A percentile compares a stretch with the other conserved stretches of the same genome.
Conservation (phyloP, 1,140 invertebrate species). For the Drosophila busckii region DNA sequence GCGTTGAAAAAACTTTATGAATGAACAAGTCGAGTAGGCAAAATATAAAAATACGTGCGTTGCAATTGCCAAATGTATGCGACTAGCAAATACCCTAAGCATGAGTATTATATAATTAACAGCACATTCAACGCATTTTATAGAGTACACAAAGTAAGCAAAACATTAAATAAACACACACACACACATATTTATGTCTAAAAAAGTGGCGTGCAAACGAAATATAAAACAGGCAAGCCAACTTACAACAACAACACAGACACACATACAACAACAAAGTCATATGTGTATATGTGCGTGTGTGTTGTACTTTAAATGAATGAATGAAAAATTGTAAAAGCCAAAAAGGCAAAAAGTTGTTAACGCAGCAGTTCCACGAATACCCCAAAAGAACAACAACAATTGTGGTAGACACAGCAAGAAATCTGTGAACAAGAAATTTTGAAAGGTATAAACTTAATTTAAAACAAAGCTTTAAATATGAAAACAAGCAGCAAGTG, state of each 20-base stretch:
- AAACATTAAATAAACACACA: conserved; percentile 25
- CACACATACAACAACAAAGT: conserved; percentile 5
- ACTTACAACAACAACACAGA: conserved; percentile 22
- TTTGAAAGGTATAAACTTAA: conserved; percentile 70
- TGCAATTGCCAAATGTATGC: too few species aligned
- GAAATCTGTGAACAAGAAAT: conserved; percentile 67
- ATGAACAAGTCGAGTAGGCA: conserved; percentile 47
- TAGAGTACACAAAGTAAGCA: conserved; percentile 35
- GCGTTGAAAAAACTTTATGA: conserved; percentile 57
- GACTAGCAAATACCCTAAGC: too few species aligned
- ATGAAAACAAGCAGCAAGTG: conserved; percentile 56
- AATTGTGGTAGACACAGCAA: conserved; percentile 52
- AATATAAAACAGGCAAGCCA: conserved; percentile 62
- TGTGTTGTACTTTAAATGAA: conserved; percentile 42
- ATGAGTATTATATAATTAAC: too few species aligned
- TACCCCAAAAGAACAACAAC: conserved; percentile 22
- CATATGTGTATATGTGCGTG: conserved; percentile 10
- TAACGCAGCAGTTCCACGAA: conserved; percentile 74
- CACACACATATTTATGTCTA: neutral
- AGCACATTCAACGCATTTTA: too few species aligned
- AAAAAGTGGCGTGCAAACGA: conserved; percentile 62
- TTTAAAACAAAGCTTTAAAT: conserved; percentile 66
- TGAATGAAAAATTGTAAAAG: conserved; percentile 73
- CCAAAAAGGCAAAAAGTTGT: conserved; percentile 56
- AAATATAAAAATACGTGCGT: conserved; percentile 19